phyloP scores from a whole-genome alignment of 2,888 invertebrate genomes.

The Homarus gammarus region DNA sequence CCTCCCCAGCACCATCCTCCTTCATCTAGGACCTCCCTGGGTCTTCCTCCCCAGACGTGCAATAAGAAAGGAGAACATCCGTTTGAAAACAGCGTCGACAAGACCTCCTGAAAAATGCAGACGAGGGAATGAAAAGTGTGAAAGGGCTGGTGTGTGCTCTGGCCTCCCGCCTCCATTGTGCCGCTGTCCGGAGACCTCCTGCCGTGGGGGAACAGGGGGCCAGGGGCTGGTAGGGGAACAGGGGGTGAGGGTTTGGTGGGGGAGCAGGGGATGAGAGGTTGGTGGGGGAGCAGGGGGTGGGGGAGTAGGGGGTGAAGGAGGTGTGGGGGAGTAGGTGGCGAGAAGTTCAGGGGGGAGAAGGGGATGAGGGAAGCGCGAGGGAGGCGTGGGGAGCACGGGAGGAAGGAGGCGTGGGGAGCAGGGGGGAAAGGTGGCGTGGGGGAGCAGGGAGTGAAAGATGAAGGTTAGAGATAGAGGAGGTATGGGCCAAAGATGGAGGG shows the following conservation, averaged over 20 bases:
- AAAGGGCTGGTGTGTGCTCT: constrained; percentile 28
- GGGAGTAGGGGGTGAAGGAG: neutral
- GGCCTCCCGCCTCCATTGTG: constrained; percentile 31
- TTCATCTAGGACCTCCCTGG: too few species aligned
- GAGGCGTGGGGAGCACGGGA: too few species aligned
- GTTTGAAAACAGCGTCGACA: constrained; percentile 1
- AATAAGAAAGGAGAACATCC: neutral
- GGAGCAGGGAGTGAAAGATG: too few species aligned
- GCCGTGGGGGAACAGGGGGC: neutral
- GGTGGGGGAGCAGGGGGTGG: too few species aligned
- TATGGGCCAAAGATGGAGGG: too few species aligned
- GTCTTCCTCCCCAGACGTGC: neutral
- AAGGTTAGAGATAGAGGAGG: neutral
- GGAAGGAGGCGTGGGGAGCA: neutral
- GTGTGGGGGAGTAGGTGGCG: neutral
- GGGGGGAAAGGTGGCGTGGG: neutral
- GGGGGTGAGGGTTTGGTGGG: neutral
- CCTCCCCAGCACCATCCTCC: too few species aligned
- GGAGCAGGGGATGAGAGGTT: neutral
- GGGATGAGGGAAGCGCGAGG: too few species aligned
- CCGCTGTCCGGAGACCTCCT: neutral
- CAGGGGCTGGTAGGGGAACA: neutral
- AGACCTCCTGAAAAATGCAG: constrained; percentile 32
- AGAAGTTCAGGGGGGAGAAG: too few species aligned
- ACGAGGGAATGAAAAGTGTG: constrained; percentile 29